Evolutionary conservation across 2,113 vertebrate genomes (phyloP).

Genomic region (Ranitomeya imitator): DNA sequence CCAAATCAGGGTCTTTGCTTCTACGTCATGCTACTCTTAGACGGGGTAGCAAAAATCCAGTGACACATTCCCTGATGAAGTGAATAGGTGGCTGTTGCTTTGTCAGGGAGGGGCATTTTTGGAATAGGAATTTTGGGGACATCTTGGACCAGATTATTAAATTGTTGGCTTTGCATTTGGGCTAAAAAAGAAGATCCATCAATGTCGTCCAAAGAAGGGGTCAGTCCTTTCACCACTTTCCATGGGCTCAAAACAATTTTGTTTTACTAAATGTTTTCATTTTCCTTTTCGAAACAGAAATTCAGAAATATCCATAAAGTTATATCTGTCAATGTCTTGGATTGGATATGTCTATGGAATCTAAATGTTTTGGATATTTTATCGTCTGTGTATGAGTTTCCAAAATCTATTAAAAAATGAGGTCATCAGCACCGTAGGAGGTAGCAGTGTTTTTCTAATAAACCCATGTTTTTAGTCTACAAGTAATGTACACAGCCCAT

Average conservation of each 20-base stretch:
- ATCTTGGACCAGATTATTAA: too few species aligned
- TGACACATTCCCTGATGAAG: too few species aligned
- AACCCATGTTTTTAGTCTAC: slow-evolving; percentile 74
- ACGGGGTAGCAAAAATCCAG: too few species aligned
- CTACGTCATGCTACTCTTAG: too few species aligned
- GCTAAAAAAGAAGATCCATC: not conserved
- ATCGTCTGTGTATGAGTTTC: not conserved
- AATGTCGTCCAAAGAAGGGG: not conserved
- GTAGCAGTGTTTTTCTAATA: slow-evolving; percentile 70
- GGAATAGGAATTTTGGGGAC: too few species aligned
- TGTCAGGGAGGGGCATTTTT: too few species aligned
- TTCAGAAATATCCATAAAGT: not conserved
- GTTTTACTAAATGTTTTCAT: not conserved
- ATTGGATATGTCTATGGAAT: not conserved
- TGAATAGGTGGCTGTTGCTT: too few species aligned
- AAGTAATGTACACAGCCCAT: slow-evolving; percentile 71
- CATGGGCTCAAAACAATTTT: not conserved
- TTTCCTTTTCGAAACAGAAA: not conserved
- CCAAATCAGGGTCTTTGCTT: too few species aligned
- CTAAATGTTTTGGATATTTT: not conserved
- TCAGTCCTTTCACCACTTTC: not conserved
- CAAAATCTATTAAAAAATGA: not conserved
- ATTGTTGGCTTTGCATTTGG: too few species aligned
- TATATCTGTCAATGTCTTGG: not conserved
- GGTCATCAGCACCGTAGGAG: slow-evolving; percentile 67